A percentile compares a stretch with the other conserved stretches of the same genome.
Evolutionary conservation across 2,797 vertebrate species (phyloP).

Genomic region (Microchirus variegatus): DNA sequence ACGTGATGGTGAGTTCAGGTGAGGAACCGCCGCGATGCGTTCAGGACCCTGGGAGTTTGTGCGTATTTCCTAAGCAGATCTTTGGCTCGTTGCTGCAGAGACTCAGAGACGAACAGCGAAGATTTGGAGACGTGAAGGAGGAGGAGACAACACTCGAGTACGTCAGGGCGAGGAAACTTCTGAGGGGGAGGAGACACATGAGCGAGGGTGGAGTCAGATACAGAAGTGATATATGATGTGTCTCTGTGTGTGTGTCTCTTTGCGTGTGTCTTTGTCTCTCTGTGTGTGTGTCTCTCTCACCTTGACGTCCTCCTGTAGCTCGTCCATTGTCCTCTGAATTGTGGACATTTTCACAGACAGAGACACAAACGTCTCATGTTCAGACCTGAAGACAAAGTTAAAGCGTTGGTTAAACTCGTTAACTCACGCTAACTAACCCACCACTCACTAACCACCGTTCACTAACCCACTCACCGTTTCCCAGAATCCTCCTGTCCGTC

Average conservation of each 20-base stretch:
- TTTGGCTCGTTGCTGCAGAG: constrained; percentile 71
- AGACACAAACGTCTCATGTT: constrained; percentile 79
- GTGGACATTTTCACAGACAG: constrained; percentile 84
- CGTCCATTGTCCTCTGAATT: constrained; percentile 82
- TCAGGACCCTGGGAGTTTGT: constrained; percentile 19
- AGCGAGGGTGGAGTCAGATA: too few species aligned
- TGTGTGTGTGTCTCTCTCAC: constrained; percentile 71
- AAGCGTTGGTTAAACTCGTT: not conserved
- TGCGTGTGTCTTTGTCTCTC: not conserved
- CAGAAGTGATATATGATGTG: too few species aligned
- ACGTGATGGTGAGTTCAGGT: constrained; percentile 28
- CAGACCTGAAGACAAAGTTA: constrained; percentile 47
- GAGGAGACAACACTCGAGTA: constrained; percentile 91
- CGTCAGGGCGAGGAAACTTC: constrained; percentile 88
- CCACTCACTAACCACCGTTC: too few species aligned
- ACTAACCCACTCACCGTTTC: constrained; percentile 38
- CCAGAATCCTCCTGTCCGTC: constrained; percentile 9
- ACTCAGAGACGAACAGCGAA: constrained; percentile 50
- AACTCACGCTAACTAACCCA: not conserved
- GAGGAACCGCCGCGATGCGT: constrained; percentile 53
- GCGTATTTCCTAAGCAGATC: constrained; percentile 80
- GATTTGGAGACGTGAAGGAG: constrained; percentile 79
- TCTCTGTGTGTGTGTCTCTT: too few species aligned
- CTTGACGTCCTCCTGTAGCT: constrained; percentile 86
- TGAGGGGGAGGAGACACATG: constrained; percentile 56